phyloP scores from a whole-genome alignment of 2,113 vertebrate genomes.

The Piaya cayana region DNA sequence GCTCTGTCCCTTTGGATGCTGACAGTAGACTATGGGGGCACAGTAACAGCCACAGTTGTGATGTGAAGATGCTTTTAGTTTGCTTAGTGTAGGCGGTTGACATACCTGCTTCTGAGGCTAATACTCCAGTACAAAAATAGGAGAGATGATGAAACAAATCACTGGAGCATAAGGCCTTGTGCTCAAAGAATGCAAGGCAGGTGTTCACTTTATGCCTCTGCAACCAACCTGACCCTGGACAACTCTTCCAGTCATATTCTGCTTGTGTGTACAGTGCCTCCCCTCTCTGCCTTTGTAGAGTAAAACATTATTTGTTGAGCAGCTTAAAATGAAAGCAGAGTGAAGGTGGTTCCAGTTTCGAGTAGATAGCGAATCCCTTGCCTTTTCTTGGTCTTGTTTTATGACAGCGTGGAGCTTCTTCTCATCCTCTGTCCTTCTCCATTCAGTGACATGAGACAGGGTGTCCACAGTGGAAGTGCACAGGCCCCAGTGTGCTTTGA shows the following conservation, averaged over 20 bases:
- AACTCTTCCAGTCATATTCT: neutral
- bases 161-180: neutral
- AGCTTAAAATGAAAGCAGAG: neutral
- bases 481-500: rapidly evolving
- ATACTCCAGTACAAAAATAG: neutral
- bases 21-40: neutral
- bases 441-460: neutral
- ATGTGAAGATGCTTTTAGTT: neutral
- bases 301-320: neutral
- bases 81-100: neutral
- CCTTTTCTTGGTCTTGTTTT: neutral
- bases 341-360: neutral
- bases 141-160: neutral
- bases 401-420: neutral
- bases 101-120: neutral
- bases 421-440: neutral
- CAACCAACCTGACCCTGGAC: neutral
- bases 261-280: neutral
- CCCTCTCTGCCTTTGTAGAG: neutral
- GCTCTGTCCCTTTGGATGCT: neutral
- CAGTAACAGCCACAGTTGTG: neutral
- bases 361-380: neutral
- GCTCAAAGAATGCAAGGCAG: neutral
- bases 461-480: neutral
- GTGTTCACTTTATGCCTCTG: neutral